phyloP scores from a whole-genome alignment of 2,888 invertebrate species.

The Melitaea athalia region DNA sequence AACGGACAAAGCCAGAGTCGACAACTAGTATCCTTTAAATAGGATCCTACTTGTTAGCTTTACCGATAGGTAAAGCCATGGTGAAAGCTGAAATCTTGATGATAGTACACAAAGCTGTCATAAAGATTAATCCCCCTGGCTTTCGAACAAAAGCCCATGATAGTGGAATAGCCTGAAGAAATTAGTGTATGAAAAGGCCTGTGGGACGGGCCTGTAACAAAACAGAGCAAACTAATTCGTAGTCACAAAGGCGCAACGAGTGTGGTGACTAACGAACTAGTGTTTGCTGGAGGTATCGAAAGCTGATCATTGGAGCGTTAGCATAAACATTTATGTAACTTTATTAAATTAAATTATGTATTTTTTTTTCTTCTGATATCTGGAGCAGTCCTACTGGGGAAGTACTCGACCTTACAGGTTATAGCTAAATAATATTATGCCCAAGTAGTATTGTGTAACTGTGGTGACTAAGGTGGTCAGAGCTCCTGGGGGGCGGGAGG shows the following conservation, averaged over 20 bases:
- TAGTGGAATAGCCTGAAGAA: background rate
- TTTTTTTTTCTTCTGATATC: too few relatives aligned
- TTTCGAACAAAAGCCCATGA: background rate
- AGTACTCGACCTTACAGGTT: too few relatives aligned
- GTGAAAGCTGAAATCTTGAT: background rate
- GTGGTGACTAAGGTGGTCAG: too few relatives aligned
- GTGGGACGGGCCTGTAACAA: slow-evolving; percentile 17
- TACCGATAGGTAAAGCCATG: too few relatives aligned
- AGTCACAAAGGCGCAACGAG: slow-evolving; percentile 37
- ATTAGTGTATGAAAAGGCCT: slow-evolving; percentile 7
- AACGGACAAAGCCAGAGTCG: too few relatives aligned
- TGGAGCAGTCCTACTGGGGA: too few relatives aligned
- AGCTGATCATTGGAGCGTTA: slow-evolving; percentile 19
- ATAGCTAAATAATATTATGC: too few relatives aligned
- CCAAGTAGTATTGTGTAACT: too few relatives aligned
- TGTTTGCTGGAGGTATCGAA: slow-evolving; percentile 41
- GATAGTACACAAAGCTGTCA: background rate
- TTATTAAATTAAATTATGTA: background rate
- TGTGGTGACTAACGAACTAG: slow-evolving; percentile 46
- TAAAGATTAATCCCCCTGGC: background rate
- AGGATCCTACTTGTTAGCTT: too few relatives aligned
- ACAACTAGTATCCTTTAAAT: too few relatives aligned
- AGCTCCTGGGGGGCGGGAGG: too few relatives aligned
- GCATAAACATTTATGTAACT: slow-evolving; percentile 11
- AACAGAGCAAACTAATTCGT: slow-evolving; percentile 36